These are phyloP conservation scores for Eulimnadia texana DNA, from an alignment of 1,140 invertebrate species.

Conservation along the genomic window DNA sequence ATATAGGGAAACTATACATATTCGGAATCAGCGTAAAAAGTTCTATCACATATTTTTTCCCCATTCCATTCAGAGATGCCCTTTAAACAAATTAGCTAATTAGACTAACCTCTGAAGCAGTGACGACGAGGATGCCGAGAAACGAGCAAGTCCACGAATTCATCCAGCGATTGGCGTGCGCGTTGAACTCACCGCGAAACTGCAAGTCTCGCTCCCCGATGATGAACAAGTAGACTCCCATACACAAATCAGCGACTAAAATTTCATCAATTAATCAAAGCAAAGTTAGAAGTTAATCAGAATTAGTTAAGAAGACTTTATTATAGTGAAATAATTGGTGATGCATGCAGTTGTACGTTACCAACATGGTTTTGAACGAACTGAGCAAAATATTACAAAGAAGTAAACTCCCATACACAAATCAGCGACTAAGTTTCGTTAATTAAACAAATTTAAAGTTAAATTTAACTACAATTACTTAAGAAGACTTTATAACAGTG, in stretches of 20 bases:
- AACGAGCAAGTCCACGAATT: constrained; percentile 47
- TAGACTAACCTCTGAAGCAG: constrained; percentile 45
- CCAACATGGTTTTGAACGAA: too few relatives aligned
- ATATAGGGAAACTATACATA: too few relatives aligned
- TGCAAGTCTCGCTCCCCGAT: constrained; percentile 49
- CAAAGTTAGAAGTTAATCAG: neutral
- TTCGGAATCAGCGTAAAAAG: too few relatives aligned
- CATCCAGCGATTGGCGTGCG: constrained; percentile 47
- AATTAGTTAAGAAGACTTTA: neutral
- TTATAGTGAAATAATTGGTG: neutral
- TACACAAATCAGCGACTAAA: constrained; percentile 54
- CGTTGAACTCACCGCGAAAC: constrained; percentile 46
- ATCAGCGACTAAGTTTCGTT: constrained; percentile 41
- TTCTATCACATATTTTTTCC: too few relatives aligned
- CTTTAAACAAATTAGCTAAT: neutral
- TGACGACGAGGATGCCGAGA: constrained; percentile 47
- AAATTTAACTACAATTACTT: neutral
- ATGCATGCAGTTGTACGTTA: neutral
- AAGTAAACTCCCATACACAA: constrained; percentile 65
- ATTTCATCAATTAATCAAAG: neutral
- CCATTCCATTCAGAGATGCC: too few relatives aligned
- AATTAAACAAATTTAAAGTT: neutral
- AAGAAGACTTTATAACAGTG: neutral
- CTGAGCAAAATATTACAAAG: constrained; percentile 38
- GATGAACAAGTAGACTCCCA: constrained; percentile 58